Base-by-base conservation (phyloP, 2,113 vertebrate species). In the Machaerirhynchus nigripectus region DNA sequence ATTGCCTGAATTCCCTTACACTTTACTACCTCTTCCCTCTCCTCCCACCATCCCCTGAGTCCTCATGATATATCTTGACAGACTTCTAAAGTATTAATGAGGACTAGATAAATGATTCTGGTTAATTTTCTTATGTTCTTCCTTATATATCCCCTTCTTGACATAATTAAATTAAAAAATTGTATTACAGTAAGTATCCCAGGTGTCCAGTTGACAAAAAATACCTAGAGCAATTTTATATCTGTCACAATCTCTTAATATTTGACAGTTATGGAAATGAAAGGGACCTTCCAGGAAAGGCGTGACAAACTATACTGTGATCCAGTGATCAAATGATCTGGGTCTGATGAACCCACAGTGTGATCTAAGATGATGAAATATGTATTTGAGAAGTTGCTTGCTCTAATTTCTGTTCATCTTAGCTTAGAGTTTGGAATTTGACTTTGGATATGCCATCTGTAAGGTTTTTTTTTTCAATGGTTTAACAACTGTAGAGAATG, bases 31-130 rank as follows among this genome's bases (percentile, higher is more conserved):
- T 84, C 27, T 8, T 31, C 22, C 8, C 6, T 63, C 14, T 59
- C 11, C 47, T 87, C 7, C 1, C 8, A 4, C 11, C 6, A 47
- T 1, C 3, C 12, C 33, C 8, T 9, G 14, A 77, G 4, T 23
- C 39, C 71, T 82, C 13, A 35, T 26, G 7, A 20, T 27, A 13
- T 47, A 67, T 50, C 20, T 52, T 87, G 21, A 71, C 13, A 52
- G 11, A 47, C 2, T 67, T 60, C 18, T 42, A 52, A 78, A 55
- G 13, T 28, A n/a, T 46, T 78, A 69, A 42, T 40, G 8, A 69
- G 8, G 20, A 52, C 13, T 26, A 50, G 31, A 23, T 37, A 71
- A 79, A 80, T 24, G 49, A 46, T 49, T 82, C 67, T 55, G 17
- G 7, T 2, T 63, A 69, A 46, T 65, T 90, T 81, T 74, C 10